These are phyloP conservation scores for Sialia sialis DNA, from an alignment of 2,113 vertebrate genomes.

Conservation along the genomic window DNA sequence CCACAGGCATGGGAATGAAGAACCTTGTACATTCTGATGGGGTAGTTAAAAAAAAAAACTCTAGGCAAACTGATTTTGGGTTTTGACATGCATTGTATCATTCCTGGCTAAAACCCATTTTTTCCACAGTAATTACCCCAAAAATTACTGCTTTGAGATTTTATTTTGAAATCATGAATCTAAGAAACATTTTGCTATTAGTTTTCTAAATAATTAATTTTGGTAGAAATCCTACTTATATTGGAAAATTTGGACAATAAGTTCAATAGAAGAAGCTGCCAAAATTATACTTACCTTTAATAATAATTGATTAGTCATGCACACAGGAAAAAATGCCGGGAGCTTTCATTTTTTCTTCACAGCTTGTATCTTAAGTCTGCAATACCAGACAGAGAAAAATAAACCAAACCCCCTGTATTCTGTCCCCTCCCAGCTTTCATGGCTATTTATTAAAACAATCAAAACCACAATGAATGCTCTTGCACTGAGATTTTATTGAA, in stretches of 20 bases:
- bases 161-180: neutral
- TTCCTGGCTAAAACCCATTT: neutral
- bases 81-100: neutral
- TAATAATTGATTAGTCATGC: neutral
- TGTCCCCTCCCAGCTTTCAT: neutral
- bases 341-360: neutral
- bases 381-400: neutral
- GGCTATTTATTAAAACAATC: neutral
- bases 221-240: neutral
- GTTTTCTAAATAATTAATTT: neutral
- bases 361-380: neutral
- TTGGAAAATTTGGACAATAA: neutral
- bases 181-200: neutral
- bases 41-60: neutral
- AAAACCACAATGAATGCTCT: neutral
- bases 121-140: neutral
- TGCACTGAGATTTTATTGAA: neutral
- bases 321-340: neutral
- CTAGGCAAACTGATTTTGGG: neutral
- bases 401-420: neutral
- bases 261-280: neutral
- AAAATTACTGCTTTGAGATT: neutral
- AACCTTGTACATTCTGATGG: neutral
- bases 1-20: fast-evolving
- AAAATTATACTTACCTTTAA: neutral